These are phyloP conservation scores for Heteromyza rotundicornis DNA, from an alignment of 2,888 invertebrate species.

Conservation along the genomic window DNA sequence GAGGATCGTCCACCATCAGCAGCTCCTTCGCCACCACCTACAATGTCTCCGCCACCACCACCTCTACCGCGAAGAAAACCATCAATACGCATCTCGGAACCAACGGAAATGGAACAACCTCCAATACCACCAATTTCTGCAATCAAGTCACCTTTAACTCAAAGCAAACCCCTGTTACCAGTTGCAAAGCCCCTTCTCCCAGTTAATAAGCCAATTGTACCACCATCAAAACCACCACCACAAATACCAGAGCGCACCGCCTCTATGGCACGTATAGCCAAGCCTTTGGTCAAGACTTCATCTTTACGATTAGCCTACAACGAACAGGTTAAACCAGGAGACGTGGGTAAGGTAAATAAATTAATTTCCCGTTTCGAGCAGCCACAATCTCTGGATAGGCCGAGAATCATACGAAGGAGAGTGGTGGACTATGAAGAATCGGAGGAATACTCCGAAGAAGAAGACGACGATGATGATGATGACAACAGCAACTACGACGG, in stretches of 20 bases:
- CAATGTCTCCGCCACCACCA: slow-evolving; percentile 46
- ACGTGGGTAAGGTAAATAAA: slow-evolving; percentile 59
- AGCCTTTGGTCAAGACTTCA: slow-evolving; percentile 57
- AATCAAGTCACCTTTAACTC: not conserved
- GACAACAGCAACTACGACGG: not conserved
- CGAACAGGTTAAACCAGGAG: slow-evolving; percentile 55
- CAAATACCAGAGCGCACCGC: slow-evolving; percentile 45
- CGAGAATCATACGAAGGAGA: slow-evolving; percentile 35
- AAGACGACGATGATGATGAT: slow-evolving; percentile 29
- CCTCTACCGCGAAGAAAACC: slow-evolving; percentile 44
- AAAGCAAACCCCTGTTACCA: slow-evolving; percentile 43
- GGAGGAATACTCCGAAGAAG: slow-evolving; percentile 38
- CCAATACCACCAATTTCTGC: too few species aligned
- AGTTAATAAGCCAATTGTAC: slow-evolving; percentile 24
- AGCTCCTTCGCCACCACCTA: slow-evolving; percentile 45
- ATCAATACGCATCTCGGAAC: slow-evolving; percentile 21
- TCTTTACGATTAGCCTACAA: slow-evolving; percentile 55
- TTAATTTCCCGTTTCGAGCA: slow-evolving; percentile 57
- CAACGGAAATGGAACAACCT: slow-evolving; percentile 35
- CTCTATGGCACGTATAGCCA: slow-evolving; percentile 46
- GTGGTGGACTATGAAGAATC: slow-evolving; percentile 39
- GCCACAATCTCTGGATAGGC: slow-evolving; percentile 32
- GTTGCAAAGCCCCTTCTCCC: slow-evolving; percentile 39
- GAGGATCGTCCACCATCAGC: slow-evolving; percentile 42
- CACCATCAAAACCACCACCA: slow-evolving; percentile 32